Evolutionary conservation across 2,113 vertebrate genomes (phyloP), one percentile per base, ranked within the genome.

Genomic region (Microcebus ravelobensis): DNA sequence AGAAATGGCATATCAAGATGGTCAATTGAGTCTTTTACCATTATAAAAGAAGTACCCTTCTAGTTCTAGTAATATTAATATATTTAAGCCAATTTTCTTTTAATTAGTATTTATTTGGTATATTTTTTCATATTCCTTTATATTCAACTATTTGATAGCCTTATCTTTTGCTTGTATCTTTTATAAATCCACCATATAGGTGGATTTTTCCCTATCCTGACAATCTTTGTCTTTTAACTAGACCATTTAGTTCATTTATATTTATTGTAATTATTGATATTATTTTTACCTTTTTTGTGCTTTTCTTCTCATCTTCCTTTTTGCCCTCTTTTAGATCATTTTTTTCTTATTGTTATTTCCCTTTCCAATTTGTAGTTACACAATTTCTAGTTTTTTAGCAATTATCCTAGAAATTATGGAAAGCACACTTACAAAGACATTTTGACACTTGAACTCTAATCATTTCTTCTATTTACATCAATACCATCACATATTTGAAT

Each of bases 161-260:
- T 68, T 73, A 65, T 42, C 63, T 84, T 94, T 67, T n/a, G 94
- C 71, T 31, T 83, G 4, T 50, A 50, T 20, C 52, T 80, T 29
- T 61, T 61, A 91, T 68, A 95, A 91, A 84, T 42, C 39, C 39
- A 42, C 1, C 71, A 82, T 11, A 59, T 20, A 63, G 50, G 4
- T 34, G n/a, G 11, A 70, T 82, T 92, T 83, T 34, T 13, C 25
- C 61, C 13, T 6, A 74, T 68, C 18, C 10, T 76, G 48, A 82
- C 25, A 76, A 63, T 90, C 17, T 86, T 39, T 94, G 68, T 48
- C 45, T 88, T 90, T 86, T 92, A 97, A 77, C 36, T 65, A 74
- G n/a, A 77, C 36, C 45, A 90, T 55, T 90, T 68, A 86, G 15
- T 36, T 70, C 59, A 86, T 61, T 95, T 82, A 93, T 13, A 91